Conservation (phyloP, 2,797 vertebrate species). For the Poeciliopsis paucimaculata region DNA sequence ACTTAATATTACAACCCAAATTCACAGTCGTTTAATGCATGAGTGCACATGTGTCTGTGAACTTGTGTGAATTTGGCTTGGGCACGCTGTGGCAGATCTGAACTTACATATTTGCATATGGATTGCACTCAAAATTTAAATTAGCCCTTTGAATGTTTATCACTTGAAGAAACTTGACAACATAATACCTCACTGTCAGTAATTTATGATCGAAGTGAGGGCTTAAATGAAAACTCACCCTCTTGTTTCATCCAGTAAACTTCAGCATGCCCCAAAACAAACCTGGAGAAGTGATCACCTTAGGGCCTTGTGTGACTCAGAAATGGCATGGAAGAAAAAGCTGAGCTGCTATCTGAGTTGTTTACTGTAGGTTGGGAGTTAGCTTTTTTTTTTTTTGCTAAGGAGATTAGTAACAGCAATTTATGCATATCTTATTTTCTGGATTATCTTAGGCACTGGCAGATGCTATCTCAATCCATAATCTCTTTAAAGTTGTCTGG, state of each 20-base stretch:
- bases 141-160: neutral
- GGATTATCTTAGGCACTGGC: conserved; percentile 79
- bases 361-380: conserved; percentile 78
- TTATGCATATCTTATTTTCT: conserved; percentile 85
- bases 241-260: conserved; percentile 51
- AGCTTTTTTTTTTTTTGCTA: conserved; percentile 53
- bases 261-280: conserved; percentile 44
- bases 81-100: conserved; percentile 2
- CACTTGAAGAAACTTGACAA: conserved; percentile 15
- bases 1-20: conserved; percentile 12
- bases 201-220: conserved; percentile 6
- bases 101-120: conserved; percentile 7
- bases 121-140: conserved; percentile 8
- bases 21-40: conserved; percentile 6
- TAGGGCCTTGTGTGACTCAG: conserved; percentile 61
- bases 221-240: conserved; percentile 10
- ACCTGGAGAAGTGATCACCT: conserved; percentile 66
- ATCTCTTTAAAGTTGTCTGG: conserved; percentile 74
- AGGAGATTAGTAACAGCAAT: conserved; percentile 85
- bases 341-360: conserved; percentile 67
- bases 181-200: conserved; percentile 17
- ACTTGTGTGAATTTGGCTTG: neutral
- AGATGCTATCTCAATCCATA: conserved; percentile 78
- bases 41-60: neutral
- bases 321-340: conserved; percentile 58